Conservation (phyloP, 2,797 vertebrate genomes). For the Threskiornis aethiopicus region DNA sequence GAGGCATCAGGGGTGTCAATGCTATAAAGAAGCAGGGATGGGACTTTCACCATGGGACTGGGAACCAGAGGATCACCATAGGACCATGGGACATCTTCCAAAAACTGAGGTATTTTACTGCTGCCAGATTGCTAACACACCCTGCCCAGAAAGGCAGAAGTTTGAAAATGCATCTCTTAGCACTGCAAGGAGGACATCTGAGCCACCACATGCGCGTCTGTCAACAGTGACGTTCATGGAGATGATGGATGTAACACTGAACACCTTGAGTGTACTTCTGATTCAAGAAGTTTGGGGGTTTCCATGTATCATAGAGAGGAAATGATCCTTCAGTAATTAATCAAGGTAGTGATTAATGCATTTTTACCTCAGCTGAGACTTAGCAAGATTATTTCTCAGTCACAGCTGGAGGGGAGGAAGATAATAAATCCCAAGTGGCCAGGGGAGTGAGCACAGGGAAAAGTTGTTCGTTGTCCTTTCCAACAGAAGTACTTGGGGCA, state of each 20-base stretch:
- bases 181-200: neutral
- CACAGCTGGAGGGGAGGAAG: constrained; percentile 50
- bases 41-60: neutral
- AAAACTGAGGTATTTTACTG: neutral
- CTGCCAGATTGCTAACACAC: neutral
- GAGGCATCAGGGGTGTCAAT: neutral
- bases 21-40: neutral
- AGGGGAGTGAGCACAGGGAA: neutral
- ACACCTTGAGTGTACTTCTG: constrained; percentile 38
- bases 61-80: neutral
- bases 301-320: constrained; percentile 43
- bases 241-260: constrained; percentile 44
- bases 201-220: neutral
- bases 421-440: constrained; percentile 46
- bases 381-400: constrained; percentile 39
- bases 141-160: neutral
- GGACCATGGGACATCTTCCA: neutral
- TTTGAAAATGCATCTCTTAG: neutral
- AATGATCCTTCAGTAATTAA: constrained; percentile 58
- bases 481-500: neutral
- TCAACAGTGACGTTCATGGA: neutral
- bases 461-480: constrained; percentile 14
- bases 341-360: constrained; percentile 56
- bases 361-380: constrained; percentile 44
- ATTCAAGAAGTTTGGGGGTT: constrained; percentile 52